phyloP scores from a whole-genome alignment of 2,113 vertebrate species.

The Regulus satrapa region DNA sequence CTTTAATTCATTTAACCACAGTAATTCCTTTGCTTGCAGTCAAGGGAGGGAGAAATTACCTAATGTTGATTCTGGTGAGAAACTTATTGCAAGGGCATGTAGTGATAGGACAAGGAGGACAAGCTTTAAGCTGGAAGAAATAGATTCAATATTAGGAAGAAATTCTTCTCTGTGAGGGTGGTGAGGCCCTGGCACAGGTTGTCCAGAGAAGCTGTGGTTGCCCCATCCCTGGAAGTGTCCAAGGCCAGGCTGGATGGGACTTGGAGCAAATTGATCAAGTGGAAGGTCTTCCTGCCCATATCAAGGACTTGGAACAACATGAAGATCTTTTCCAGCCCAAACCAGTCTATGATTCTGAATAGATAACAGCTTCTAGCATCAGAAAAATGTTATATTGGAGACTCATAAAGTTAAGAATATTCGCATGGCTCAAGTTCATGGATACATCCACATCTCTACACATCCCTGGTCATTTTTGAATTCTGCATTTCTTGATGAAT shows the following conservation, averaged over 20 bases:
- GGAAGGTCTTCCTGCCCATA: not conserved
- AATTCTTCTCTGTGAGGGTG: not conserved
- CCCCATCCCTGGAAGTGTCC: not conserved
- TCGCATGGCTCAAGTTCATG: not conserved
- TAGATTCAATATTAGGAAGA: not conserved
- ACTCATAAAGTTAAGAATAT: not conserved
- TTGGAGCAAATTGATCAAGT: not conserved
- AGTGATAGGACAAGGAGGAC: not conserved
- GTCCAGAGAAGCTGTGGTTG: not conserved
- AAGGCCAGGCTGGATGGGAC: not conserved
- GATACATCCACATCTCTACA: not conserved
- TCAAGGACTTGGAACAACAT: not conserved
- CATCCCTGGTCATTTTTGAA: not conserved
- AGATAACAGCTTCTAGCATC: not conserved
- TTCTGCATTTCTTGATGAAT: not conserved
- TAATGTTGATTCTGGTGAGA: not conserved
- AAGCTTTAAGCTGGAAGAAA: not conserved
- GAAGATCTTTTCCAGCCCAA: not conserved
- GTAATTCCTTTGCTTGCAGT: not conserved
- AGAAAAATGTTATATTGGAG: not conserved
- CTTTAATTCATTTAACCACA: not conserved
- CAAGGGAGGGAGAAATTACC: not conserved
- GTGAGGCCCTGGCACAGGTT: not conserved
- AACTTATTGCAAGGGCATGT: not conserved
- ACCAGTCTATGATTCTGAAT: not conserved